Base-by-base conservation (phyloP, 2,797 vertebrate species). In the Hyperoplus lanceolatus region DNA sequence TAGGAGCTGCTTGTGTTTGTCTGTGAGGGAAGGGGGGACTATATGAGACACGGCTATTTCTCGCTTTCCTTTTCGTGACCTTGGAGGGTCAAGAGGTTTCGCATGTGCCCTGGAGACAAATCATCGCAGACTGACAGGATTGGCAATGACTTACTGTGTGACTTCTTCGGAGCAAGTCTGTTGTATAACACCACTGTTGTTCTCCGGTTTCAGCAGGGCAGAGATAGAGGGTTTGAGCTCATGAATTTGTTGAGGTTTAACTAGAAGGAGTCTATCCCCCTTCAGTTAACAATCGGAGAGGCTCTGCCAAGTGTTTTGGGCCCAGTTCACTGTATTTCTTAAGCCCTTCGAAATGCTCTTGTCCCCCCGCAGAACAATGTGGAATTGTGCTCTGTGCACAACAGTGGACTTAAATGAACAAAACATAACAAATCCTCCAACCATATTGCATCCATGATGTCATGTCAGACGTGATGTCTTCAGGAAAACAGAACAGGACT, bases 391-490 rank as follows among this genome's bases (percentile, higher is more conserved):
- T 91, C 72, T 42, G 29, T 71, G 82, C 70, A 89, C 89, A 92
- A 89, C 89, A 91, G 79, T 70, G 78, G 70, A 86, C 81, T 87
- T 87, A 84, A 83, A 92, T 90, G 81, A 92, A 94, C 29, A 29
- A 29, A 88, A 87, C 89, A 93, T 79, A 90, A 93, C 85, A 86
- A 87, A 88, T 80, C 80, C 79, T 82, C 68, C 12, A 45, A 78
- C 83, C 90, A 85, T 88, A 90, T 73, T 90, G 86, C 75, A 57
- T 79, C 80, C 56, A 88, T 92, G 92, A 93, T 91, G 92, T 93
- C 90, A 91, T 81, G 65, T 88, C 70, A 88, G 82, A 90, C 76
- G 77, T 74, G 81, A 89, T 86, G 89, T 92, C 88, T 90, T 80
- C 59, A 63, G 82, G 74, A 90, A 85, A 90, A 84, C 82, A 90